A percentile compares a stretch with the other conserved stretches of the same genome.
phyloP scores from a whole-genome alignment of 2,797 vertebrate species.

The Dallia pectoralis region DNA sequence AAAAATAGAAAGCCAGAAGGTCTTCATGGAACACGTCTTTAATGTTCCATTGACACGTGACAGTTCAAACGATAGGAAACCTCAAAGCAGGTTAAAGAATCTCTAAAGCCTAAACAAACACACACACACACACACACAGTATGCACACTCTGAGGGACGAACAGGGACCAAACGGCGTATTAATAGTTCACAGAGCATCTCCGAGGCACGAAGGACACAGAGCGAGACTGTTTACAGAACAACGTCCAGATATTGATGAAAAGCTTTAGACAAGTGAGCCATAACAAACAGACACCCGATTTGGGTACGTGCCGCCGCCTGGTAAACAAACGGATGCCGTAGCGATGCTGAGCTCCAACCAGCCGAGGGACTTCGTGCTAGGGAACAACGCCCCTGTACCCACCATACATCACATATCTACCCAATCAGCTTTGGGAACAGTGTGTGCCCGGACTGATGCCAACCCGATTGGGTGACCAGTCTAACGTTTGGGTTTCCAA shows the following conservation, averaged over 20 bases:
- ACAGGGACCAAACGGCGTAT: neutral
- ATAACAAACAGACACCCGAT: slow-evolving; percentile 37
- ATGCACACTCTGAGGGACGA: neutral
- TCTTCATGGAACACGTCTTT: too few relatives aligned
- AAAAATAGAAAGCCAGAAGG: neutral
- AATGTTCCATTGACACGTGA: neutral
- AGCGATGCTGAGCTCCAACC: neutral
- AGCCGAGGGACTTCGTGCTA: neutral
- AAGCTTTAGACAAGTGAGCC: slow-evolving; percentile 39
- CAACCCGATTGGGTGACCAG: neutral
- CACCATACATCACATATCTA: neutral
- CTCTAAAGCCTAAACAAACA: neutral
- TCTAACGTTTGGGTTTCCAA: neutral
- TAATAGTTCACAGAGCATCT: slow-evolving; percentile 21
- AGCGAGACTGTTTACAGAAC: slow-evolving; percentile 44
- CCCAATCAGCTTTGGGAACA: slow-evolving; percentile 9
- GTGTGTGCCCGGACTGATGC: neutral
- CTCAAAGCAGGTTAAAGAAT: slow-evolving; percentile 7
- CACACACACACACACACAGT: neutral
- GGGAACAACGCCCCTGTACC: neutral
- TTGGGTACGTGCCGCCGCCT: slow-evolving; percentile 34
- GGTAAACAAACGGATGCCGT: slow-evolving; percentile 37
- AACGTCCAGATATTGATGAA: slow-evolving; percentile 25
- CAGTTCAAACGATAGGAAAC: neutral
- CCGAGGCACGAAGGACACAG: slow-evolving; percentile 20